phyloP scores from a whole-genome alignment of 2,888 invertebrate genomes.

The Coelinius sp. region DNA sequence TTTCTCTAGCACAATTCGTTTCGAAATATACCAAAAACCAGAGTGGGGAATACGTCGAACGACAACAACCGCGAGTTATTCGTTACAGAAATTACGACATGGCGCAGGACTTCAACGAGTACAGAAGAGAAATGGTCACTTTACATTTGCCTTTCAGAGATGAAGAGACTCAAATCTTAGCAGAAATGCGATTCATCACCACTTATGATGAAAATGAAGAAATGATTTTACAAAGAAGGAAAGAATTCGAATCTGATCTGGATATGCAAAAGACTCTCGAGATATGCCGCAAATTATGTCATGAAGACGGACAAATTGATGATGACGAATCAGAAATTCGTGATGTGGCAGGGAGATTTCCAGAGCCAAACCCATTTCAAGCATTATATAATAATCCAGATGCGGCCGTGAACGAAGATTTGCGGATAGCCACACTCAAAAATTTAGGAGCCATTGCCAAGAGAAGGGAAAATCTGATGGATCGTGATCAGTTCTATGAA shows the following conservation, averaged over 20 bases:
- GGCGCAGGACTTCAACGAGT: not conserved
- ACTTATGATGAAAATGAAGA: too few relatives aligned
- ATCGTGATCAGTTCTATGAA: slow-evolving; percentile 42
- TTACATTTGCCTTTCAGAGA: not conserved
- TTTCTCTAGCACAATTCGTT: slow-evolving; percentile 66
- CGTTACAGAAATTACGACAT: slow-evolving; percentile 66
- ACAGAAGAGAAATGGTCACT: slow-evolving; percentile 36
- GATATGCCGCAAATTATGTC: slow-evolving; percentile 36
- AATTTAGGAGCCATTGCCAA: slow-evolving; percentile 50
- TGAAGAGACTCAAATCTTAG: too few relatives aligned
- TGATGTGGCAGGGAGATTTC: slow-evolving; percentile 44
- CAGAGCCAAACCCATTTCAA: slow-evolving; percentile 42
- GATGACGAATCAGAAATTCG: slow-evolving; percentile 5
- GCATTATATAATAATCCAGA: slow-evolving; percentile 45
- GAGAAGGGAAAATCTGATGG: slow-evolving; percentile 51
- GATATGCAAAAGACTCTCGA: slow-evolving; percentile 58
- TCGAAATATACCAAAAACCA: slow-evolving; percentile 51
- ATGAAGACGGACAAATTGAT: slow-evolving; percentile 22
- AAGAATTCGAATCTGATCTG: slow-evolving; percentile 40
- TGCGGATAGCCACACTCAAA: slow-evolving; percentile 46
- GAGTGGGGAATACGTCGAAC: slow-evolving; percentile 39
- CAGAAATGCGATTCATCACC: too few relatives aligned
- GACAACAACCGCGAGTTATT: slow-evolving; percentile 57
- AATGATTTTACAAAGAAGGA: too few relatives aligned
- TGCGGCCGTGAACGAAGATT: slow-evolving; percentile 46